Percentiles rank a stretch among this genome's conserved stretches.
These are phyloP conservation scores for Thamnophis sirtalis DNA, from an alignment of 2,113 vertebrate species.

Conservation along the genomic window DNA sequence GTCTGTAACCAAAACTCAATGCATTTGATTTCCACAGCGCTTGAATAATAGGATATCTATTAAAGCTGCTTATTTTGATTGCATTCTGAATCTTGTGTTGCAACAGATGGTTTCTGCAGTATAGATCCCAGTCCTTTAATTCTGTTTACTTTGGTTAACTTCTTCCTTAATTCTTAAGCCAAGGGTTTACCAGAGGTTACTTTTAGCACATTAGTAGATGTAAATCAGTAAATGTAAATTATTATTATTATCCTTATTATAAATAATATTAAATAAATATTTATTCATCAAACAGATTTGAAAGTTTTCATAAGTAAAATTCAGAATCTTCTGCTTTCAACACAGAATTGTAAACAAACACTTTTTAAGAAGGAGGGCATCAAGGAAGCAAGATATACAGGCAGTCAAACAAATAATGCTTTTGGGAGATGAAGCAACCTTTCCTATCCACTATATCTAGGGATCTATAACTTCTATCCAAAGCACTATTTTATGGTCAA, in stretches of 20 bases:
- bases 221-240: neutral
- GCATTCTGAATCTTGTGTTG: slow-evolving; percentile 17
- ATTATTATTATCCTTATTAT: neutral
- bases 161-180: neutral
- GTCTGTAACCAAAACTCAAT: neutral
- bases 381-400: slow-evolving; percentile 23
- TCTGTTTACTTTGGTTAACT: neutral
- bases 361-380: slow-evolving; percentile 22
- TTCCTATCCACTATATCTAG: neutral
- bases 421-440: neutral
- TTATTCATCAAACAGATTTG: neutral
- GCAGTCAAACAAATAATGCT: neutral
- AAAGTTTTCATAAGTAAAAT: slow-evolving; percentile 22
- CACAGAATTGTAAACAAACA: slow-evolving; percentile 33
- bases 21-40: slow-evolving; percentile 22
- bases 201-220: neutral
- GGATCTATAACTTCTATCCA: neutral
- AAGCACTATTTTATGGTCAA: neutral
- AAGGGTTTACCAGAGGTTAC: neutral
- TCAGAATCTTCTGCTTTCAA: slow-evolving; percentile 34
- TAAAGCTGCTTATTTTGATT: slow-evolving; percentile 25
- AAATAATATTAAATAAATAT: neutral
- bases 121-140: too few species aligned
- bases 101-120: neutral
- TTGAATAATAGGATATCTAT: slow-evolving; percentile 11